These are phyloP conservation scores for Pomacea canaliculata DNA, from an alignment of 2,888 invertebrate species.

Conservation along the genomic window DNA sequence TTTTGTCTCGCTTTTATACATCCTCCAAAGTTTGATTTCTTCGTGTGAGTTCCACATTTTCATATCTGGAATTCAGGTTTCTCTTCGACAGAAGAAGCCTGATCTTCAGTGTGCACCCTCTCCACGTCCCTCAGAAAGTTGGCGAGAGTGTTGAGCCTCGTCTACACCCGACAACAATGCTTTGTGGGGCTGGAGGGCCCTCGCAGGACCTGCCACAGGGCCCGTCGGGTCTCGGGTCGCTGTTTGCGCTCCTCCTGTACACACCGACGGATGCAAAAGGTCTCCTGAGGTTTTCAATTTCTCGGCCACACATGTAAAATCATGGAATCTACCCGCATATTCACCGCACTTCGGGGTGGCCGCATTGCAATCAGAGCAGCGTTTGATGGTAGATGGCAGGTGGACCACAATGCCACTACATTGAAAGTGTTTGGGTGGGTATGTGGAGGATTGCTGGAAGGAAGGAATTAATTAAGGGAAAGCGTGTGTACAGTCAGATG, in stretches of 20 bases:
- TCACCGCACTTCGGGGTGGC: too few species aligned
- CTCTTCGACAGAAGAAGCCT: slow-evolving; percentile 6
- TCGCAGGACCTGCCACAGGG: not conserved
- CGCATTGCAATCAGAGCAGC: too few species aligned
- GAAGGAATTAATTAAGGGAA: too few species aligned
- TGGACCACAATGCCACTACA: too few species aligned
- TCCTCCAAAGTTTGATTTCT: not conserved
- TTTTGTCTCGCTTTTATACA: not conserved
- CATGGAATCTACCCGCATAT: not conserved
- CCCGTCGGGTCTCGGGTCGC: too few species aligned
- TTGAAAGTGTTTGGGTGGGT: too few species aligned
- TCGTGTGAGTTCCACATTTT: slow-evolving; percentile 12
- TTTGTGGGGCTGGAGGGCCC: not conserved
- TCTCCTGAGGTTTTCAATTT: slow-evolving; percentile 4
- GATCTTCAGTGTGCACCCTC: slow-evolving; percentile 5
- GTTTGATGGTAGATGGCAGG: too few species aligned
- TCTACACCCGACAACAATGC: slow-evolving; percentile 13
- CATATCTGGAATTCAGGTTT: not conserved
- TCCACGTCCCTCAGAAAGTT: slow-evolving; percentile 12
- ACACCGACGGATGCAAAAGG: too few species aligned
- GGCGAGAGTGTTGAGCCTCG: not conserved
- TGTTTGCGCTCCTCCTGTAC: too few species aligned
- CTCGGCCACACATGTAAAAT: slow-evolving; percentile 4
- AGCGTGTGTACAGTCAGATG: too few species aligned
- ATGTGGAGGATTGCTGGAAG: too few species aligned